Base-by-base conservation (phyloP, 2,113 vertebrate species). In the Antechinus stuartii region DNA sequence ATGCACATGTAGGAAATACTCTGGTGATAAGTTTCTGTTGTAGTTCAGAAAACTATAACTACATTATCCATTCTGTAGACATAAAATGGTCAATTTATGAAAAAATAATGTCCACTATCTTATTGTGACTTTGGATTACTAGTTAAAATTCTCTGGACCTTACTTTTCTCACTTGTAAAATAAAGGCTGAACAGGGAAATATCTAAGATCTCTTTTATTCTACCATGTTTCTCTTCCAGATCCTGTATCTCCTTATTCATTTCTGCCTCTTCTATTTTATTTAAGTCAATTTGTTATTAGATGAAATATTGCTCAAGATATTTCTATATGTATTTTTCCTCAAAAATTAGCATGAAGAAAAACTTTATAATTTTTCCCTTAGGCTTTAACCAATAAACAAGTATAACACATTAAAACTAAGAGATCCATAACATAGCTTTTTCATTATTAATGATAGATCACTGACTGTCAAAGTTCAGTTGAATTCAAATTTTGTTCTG, bases 401-500 rank as follows among this genome's bases (percentile, higher is more conserved):
- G 24, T 95, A 95, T n/a, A 95, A 47, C 92, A 90, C n/a, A 27
- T 91, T 10, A 89, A 90, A 93, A 96, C 24, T 94, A 96, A 96
- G 54, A 23, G 26, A 92, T 90, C 93, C 46, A 95, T 89, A 95
- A 54, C 93, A 91, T 24, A 93, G 49, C 7, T 54, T 30, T 96
- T 25, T 96, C 53, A 92, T 93, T 93, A 16, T 22, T 90, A 93
- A 35, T 47, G 46, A 2, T 93, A 91, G 93, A 42, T 90, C 61
- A 55, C 54, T 90, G 47, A 14, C 26, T 91, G 26, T 96, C 11
- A 91, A 95, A 94, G 27, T 95, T 96, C 94, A 96, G 30, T 30
- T 76, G 91, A 95, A 57, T 53, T 96, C 90, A 97, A 35, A 96
- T 93, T 95, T 96, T 92, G 11, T 56, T 90, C 46, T 95, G 93